phyloP scores from a whole-genome alignment of 1,140 invertebrate species.

The Diploscapter pachys region DNA sequence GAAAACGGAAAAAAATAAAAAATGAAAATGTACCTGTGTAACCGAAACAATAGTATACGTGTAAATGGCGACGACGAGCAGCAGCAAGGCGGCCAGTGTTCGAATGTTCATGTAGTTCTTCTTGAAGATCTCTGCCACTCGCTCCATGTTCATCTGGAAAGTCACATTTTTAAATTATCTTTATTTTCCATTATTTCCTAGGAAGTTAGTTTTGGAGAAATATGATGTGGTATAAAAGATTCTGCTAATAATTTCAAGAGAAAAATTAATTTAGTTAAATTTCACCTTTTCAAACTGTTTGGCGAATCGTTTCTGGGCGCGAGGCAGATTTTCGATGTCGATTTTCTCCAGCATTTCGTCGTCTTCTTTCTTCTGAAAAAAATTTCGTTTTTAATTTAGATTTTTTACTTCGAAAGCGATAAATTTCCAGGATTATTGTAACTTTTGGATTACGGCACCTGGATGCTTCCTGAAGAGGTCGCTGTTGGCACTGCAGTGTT shows the following conservation, averaged over 20 bases:
- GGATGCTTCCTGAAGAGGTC: too few species aligned
- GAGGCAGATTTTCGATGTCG: slow-evolving; percentile 53
- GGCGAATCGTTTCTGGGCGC: slow-evolving; percentile 55
- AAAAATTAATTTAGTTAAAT: slow-evolving; percentile 11
- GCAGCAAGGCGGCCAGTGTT: slow-evolving; percentile 25
- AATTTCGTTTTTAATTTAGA: too few species aligned
- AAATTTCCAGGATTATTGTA: too few species aligned
- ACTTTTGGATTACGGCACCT: too few species aligned
- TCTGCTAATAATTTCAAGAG: not conserved
- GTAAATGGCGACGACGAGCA: slow-evolving; percentile 24
- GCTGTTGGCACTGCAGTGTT: too few species aligned
- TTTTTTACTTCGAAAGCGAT: too few species aligned
- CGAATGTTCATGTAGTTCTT: slow-evolving; percentile 54
- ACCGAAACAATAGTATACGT: slow-evolving; percentile 19
- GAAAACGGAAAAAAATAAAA: slow-evolving; percentile 8
- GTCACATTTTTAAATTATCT: too few species aligned
- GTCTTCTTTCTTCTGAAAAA: slow-evolving; percentile 30
- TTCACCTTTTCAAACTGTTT: slow-evolving; percentile 52
- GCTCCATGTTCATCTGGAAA: slow-evolving; percentile 43
- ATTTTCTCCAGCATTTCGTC: slow-evolving; percentile 51
- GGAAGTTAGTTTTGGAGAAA: too few species aligned
- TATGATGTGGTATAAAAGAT: not conserved
- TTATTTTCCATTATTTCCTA: too few species aligned
- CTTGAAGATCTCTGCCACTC: slow-evolving; percentile 53
- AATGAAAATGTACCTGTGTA: not conserved